Percentiles rank a stretch among this genome's conserved stretches.
phyloP scores from a whole-genome alignment of 92 coral and sea anemone species.

The Phymanthus crucifer region DNA sequence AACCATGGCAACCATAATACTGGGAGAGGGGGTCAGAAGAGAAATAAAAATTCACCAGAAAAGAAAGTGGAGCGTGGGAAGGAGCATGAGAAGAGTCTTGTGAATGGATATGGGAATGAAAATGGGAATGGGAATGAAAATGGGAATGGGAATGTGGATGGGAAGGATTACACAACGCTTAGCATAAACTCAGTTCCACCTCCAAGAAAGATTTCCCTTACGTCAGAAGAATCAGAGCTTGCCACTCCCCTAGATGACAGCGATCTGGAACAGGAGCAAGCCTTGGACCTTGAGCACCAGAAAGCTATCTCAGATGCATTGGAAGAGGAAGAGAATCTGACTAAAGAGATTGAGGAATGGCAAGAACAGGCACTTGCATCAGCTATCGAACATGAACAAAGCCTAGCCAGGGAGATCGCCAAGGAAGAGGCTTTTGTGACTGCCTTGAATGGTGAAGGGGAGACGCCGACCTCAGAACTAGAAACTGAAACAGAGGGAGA shows the following conservation, averaged over 20 bases:
- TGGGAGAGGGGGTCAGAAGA: slow-evolving; percentile 10
- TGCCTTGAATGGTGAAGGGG: slow-evolving; percentile 71
- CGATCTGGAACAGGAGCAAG: slow-evolving; percentile 73
- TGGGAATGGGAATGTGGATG: slow-evolving; percentile 4
- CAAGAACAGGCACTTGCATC: slow-evolving; percentile 87
- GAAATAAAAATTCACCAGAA: slow-evolving; percentile 26
- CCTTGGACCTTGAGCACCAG: slow-evolving; percentile 85
- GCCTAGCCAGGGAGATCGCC: slow-evolving; percentile 81
- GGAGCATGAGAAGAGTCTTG: neutral
- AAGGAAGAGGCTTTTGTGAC: slow-evolving; percentile 90
- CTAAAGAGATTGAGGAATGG: slow-evolving; percentile 80
- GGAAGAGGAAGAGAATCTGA: slow-evolving; percentile 80
- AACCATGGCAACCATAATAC: slow-evolving; percentile 33
- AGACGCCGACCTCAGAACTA: slow-evolving; percentile 58
- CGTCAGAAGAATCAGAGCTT: slow-evolving; percentile 49
- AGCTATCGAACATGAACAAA: slow-evolving; percentile 92
- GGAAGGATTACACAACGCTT: slow-evolving; percentile 12
- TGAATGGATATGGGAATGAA: neutral
- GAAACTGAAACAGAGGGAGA: slow-evolving; percentile 67
- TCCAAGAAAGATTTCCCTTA: slow-evolving; percentile 26
- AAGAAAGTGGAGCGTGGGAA: neutral
- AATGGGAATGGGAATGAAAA: neutral
- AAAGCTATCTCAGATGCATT: slow-evolving; percentile 93
- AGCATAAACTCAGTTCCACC: neutral
- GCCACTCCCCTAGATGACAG: slow-evolving; percentile 62